These are phyloP conservation scores for Parasteatoda tepidariorum DNA, from an alignment of 1,140 invertebrate genomes.

Conservation along the genomic window DNA sequence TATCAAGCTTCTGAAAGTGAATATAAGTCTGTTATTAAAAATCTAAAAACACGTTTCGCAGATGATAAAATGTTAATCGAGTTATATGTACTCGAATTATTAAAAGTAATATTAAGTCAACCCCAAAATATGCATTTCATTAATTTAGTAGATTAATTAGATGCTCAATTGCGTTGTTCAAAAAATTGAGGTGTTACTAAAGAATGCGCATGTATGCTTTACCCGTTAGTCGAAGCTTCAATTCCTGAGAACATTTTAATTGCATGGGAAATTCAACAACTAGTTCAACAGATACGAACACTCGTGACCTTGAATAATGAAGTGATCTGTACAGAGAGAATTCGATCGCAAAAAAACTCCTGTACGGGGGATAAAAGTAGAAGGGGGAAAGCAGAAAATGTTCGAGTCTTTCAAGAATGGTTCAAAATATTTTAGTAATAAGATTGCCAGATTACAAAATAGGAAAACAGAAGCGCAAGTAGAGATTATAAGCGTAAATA, in stretches of 20 bases:
- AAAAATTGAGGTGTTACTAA: neutral
- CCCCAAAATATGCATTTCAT: neutral
- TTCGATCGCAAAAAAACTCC: neutral
- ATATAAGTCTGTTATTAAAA: neutral
- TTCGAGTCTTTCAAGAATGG: no score
- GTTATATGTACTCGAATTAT: neutral
- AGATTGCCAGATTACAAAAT: no score
- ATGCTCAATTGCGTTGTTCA: neutral
- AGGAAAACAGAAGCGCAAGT: no score
- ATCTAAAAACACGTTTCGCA: slow-evolving; percentile 1
- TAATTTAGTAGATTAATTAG: slow-evolving; percentile 7
- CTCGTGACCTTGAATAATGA: neutral
- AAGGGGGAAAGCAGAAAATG: neutral
- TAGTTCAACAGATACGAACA: neutral
- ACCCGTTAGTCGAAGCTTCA: no score
- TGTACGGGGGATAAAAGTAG: neutral
- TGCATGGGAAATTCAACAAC: neutral
- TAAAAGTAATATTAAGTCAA: neutral
- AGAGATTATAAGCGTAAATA: no score
- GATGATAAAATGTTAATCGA: slow-evolving; percentile 1
- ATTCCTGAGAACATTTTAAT: neutral
- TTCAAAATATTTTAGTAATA: no score
- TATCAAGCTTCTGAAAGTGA: slow-evolving; percentile 5
- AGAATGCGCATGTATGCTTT: neutral
- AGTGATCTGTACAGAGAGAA: neutral